Evolutionary conservation across 2,797 vertebrate genomes (phyloP).

Genomic region (Strix occidentalis): DNA sequence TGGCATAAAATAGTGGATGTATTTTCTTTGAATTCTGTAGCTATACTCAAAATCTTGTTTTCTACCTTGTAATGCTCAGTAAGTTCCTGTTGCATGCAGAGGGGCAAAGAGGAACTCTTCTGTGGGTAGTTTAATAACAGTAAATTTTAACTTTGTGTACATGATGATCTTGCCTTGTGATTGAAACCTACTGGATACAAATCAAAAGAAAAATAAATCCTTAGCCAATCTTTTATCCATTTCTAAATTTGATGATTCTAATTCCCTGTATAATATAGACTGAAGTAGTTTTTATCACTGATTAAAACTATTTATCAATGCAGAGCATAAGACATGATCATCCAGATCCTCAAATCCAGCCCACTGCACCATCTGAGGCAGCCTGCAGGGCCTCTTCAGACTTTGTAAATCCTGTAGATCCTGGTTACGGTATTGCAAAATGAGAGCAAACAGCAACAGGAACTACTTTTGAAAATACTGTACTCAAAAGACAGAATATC

Average conservation of each 20-base stretch:
- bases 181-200: neutral
- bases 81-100: neutral
- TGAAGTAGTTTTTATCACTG: neutral
- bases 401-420: neutral
- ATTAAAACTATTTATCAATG: neutral
- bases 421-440: neutral
- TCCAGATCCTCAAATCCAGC: neutral
- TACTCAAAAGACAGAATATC: neutral
- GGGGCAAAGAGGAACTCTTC: neutral
- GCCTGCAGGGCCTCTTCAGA: neutral
- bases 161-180: neutral
- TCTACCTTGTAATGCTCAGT: neutral
- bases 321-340: neutral
- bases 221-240: neutral
- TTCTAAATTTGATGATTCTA: neutral
- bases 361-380: neutral
- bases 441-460: neutral
- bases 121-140: conserved; percentile 15
- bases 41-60: neutral
- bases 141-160: neutral
- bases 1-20: neutral
- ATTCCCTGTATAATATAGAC: neutral
- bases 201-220: neutral
- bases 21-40: neutral
- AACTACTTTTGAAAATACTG: neutral